Conservation (phyloP, 1,140 invertebrate species). For the Agrypnia vestita region DNA sequence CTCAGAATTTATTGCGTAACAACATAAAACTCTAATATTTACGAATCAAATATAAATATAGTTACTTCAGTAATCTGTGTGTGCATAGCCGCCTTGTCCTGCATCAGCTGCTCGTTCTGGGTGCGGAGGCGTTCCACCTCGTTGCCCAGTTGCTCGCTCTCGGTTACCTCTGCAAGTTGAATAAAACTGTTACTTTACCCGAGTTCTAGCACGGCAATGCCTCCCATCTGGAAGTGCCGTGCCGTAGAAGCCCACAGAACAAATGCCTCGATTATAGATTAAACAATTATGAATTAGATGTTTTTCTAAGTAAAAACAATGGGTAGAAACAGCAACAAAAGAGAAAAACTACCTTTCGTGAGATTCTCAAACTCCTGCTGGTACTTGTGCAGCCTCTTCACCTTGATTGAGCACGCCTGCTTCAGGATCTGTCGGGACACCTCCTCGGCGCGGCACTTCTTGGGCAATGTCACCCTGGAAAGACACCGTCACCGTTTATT, state of each 20-base stretch:
- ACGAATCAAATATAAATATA: too few relatives aligned
- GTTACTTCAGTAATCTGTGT: conserved; percentile 66
- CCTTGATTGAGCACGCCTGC: conserved; percentile 91
- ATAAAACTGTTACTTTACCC: neutral
- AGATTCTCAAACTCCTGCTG: conserved; percentile 88
- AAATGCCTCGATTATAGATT: too few relatives aligned
- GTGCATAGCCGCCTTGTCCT: conserved; percentile 68
- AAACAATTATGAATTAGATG: too few relatives aligned
- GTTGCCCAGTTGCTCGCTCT: conserved; percentile 83
- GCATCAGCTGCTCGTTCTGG: conserved; percentile 67
- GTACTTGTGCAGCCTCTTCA: conserved; percentile 96
- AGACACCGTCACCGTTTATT: conserved; percentile 67
- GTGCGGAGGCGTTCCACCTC: conserved; percentile 85
- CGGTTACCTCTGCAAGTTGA: conserved; percentile 67
- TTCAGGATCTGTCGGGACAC: conserved; percentile 91
- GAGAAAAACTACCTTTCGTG: conserved; percentile 77
- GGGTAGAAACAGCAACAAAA: too few relatives aligned
- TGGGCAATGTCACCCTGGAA: conserved; percentile 95
- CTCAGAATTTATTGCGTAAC: too few relatives aligned
- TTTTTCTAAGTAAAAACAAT: too few relatives aligned
- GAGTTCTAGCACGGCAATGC: too few relatives aligned
- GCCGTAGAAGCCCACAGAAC: too few relatives aligned
- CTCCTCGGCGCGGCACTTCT: conserved; percentile 95
- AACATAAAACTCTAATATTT: too few relatives aligned
- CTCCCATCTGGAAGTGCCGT: too few relatives aligned